Evolutionary conservation across 2,113 vertebrate species (phyloP), one percentile per base, ranked within the genome.

Genomic region (Bubo scandiacus): DNA sequence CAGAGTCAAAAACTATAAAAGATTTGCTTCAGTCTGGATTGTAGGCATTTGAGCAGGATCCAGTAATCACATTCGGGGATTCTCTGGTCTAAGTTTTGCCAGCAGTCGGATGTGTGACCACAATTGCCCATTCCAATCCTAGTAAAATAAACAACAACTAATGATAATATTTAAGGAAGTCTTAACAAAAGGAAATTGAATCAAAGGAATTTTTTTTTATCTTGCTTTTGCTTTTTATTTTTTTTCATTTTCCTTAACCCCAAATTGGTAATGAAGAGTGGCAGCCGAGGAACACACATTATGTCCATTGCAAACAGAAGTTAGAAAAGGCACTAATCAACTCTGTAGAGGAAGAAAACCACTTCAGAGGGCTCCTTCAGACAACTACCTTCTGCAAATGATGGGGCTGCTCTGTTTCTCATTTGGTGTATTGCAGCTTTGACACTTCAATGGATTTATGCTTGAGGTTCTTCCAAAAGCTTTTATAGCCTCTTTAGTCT

Each of bases 281-380:
- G 81, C 62, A 61, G 58, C n/a, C 1, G 3, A 40, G 66, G 49
- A 75, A 25, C 7, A 4, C 30, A 19, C 51, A 38, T 38, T 10
- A 45, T 62, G 22, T 68, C 82, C 74, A 15, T 59, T 88, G 79
- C 61, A 90, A 93, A 57, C 23, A 89, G 87, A 65, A 72, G 75
- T 32, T 65, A 45, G 74, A 63, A 93, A 42, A 59, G 54, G 26
- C 57, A 68, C 58, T 51, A 40, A 49, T 70, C 30, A 81, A 8
- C 57, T 68, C 92, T 2, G 7, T 34, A 49, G 72, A 40, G 75
- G 80, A 73, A 40, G 21, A 34, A 47, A 65, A 36, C 79, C 91
- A 73, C 90, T 93, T 81, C 90, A 93, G 62, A 95, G 42, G 49
- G 27, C 42, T 81, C 80, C 81, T 85, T 43, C 88, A 94, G 90